phyloP scores from a whole-genome alignment of 2,113 vertebrate genomes.

The Platycercus adscitus region DNA sequence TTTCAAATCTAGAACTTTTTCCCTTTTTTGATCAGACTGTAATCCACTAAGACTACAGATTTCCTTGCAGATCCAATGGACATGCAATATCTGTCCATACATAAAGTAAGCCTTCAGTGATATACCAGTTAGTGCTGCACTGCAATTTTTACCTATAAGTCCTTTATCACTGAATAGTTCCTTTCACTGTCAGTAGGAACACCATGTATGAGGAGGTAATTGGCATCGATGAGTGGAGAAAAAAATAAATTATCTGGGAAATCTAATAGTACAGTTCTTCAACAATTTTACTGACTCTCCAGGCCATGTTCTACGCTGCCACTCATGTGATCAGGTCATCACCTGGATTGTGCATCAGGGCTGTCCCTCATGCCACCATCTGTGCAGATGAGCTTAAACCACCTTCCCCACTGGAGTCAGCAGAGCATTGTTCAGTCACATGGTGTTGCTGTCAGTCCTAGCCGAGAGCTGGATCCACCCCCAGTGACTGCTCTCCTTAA shows the following conservation, averaged over 20 bases:
- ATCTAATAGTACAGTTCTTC: not conserved
- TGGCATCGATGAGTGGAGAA: not conserved
- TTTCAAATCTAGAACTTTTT: not conserved
- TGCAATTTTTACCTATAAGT: not conserved
- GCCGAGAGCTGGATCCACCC: not conserved
- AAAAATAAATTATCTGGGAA: not conserved
- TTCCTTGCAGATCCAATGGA: not conserved
- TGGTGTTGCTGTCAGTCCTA: not conserved
- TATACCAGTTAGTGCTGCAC: not conserved
- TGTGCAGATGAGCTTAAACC: not conserved
- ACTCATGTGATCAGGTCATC: not conserved
- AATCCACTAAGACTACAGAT: not conserved
- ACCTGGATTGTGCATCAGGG: not conserved
- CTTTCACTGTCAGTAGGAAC: not conserved
- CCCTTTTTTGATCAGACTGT: not conserved
- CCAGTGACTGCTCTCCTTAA: not conserved
- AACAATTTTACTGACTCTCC: not conserved
- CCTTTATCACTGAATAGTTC: not conserved
- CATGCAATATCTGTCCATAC: not conserved
- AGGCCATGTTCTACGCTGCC: not conserved
- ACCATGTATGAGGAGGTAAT: not conserved
- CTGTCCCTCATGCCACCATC: not conserved
- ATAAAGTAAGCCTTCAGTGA: not conserved
- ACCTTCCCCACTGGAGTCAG: not conserved
- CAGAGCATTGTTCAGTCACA: accelerated